Conservation (phyloP, 2,888 invertebrate species). For the Reticulitermes lucifugus region DNA sequence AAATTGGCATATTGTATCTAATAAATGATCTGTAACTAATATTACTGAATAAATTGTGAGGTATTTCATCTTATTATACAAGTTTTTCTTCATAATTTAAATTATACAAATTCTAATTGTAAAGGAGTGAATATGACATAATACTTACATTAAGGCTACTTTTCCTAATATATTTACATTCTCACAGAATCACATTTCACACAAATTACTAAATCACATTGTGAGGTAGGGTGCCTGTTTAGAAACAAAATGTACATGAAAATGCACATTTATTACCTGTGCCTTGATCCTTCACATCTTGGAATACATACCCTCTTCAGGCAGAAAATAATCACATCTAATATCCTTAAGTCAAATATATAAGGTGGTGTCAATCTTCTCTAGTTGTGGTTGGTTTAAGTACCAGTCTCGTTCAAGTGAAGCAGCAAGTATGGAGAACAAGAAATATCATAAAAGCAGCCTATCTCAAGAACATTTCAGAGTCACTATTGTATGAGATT, state of each 20-base stretch:
- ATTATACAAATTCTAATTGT: too few relatives aligned
- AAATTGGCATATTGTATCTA: too few relatives aligned
- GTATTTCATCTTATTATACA: too few relatives aligned
- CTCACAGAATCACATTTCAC: neutral
- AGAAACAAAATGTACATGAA: neutral
- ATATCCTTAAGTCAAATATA: neutral
- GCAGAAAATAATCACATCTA: neutral
- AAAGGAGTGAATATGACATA: too few relatives aligned
- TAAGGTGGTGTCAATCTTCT: neutral
- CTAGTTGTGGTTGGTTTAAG: neutral
- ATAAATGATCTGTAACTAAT: too few relatives aligned
- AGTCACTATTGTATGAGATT: neutral
- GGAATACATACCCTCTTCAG: neutral
- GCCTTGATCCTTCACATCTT: neutral
- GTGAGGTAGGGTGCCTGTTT: neutral
- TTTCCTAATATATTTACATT: too few relatives aligned
- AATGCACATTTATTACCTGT: neutral
- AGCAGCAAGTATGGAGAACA: neutral
- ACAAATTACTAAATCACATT: neutral
- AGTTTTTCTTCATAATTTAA: too few relatives aligned
- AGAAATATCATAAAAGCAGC: constrained; percentile 5
- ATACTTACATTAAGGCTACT: too few relatives aligned
- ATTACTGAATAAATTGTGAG: too few relatives aligned
- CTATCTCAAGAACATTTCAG: neutral
- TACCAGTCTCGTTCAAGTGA: neutral